Evolutionary conservation across 2,797 vertebrate genomes (phyloP), one percentile per base, ranked within the genome.

Genomic region (Gymnocypris eckloni): DNA sequence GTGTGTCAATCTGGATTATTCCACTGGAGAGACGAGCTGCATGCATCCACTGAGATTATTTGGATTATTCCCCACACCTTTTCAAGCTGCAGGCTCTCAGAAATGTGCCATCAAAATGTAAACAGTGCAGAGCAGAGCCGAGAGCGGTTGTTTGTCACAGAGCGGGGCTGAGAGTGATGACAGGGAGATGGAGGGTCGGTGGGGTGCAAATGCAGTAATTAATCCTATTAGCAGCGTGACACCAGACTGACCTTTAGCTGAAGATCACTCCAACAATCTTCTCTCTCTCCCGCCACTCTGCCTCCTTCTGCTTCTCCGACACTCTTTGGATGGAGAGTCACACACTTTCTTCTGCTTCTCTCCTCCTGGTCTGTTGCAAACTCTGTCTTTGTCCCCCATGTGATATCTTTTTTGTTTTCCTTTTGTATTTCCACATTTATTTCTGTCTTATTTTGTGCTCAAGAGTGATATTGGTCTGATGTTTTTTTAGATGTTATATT

Each of bases 181-280:
- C 67, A 59, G 18, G 61, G 52, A 41, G 39, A 70, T 61, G 43
- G 25, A 70, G 77, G 39, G 37, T 22, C 8, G 59, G 52, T 33
- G 72, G 52, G 77, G 70, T 84, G 81, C 84, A 87, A 79, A 81
- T 66, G 28, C 71, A 75, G 71, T 85, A 86, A 85, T 87, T 83
- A 88, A 86, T 89, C 85, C 88, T 54, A 59, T 87, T 88, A 89
- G 37, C 64, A 69, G 79, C 52, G 13, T 79, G 87, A 81, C 89
- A 85, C 70, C 13, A 28, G 64, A 79, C 85, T 88, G 86, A 86
- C 80, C 86, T 87, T 87, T 86, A 59, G 37, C 78, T 39, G 79
- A 48, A 43, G 79, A 54, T 86, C 78, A 54, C 73, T 75, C 33
- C 3, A 6, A 70, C 67, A 54, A 78, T 80, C 41, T 69, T 39